Percentiles rank a stretch among this genome's conserved stretches.
Conservation (phyloP, 2,888 invertebrate genomes). For the Apotomis betuletana region DNA sequence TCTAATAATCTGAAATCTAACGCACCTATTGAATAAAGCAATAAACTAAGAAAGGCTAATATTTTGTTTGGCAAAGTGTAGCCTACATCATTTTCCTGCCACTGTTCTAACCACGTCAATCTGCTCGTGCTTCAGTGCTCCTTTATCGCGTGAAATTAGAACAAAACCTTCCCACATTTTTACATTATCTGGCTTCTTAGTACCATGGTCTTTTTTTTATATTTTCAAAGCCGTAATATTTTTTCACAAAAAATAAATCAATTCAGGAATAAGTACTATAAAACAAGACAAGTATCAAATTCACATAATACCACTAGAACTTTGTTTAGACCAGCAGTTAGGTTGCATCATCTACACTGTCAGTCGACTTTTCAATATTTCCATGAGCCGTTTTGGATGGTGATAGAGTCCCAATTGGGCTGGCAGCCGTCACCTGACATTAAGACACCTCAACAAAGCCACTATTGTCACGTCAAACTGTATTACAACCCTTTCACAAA, state of each 20-base stretch:
- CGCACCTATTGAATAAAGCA: too few species aligned
- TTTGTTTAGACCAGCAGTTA: constrained; percentile 69
- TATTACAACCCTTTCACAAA: constrained; percentile 62
- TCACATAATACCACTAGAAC: constrained; percentile 42
- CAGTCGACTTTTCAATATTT: background rate
- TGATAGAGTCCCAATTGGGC: constrained; percentile 5
- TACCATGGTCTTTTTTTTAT: too few species aligned
- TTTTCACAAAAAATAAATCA: background rate
- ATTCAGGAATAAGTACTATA: background rate
- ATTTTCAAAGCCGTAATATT: background rate
- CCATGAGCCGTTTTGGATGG: background rate
- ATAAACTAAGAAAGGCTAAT: too few species aligned
- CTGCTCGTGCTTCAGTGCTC: too few species aligned
- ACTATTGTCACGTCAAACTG: constrained; percentile 52
- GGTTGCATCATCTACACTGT: constrained; percentile 46
- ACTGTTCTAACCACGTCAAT: too few species aligned
- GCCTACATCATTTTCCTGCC: too few species aligned
- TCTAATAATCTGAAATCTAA: too few species aligned
- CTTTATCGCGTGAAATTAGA: too few species aligned
- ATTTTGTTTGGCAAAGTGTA: too few species aligned
- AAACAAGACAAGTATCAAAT: constrained; percentile 50
- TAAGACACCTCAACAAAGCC: constrained; percentile 53
- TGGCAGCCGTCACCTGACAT: constrained; percentile 18
- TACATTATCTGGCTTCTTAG: too few species aligned
- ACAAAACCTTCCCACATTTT: too few species aligned